Conservation (phyloP, 1,140 invertebrate genomes). For the Cotesia glomerata region DNA sequence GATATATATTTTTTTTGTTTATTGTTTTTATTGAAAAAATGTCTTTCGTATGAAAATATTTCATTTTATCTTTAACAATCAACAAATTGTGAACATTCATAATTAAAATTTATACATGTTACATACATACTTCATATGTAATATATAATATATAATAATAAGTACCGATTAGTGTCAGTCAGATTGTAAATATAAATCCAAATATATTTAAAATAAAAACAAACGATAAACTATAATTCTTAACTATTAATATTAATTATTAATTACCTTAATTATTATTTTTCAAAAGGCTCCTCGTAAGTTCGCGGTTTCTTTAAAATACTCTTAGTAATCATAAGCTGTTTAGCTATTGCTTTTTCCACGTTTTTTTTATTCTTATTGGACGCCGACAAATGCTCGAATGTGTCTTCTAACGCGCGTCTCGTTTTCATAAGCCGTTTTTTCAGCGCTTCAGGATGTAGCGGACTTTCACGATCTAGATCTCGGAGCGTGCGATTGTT, state of each 20-base stretch:
- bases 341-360: conserved; percentile 61
- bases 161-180: background rate
- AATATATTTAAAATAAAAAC: background rate
- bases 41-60: background rate
- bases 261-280: conserved; percentile 33
- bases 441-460: conserved; percentile 56
- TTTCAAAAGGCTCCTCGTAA: conserved; percentile 55
- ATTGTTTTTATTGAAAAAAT: background rate
- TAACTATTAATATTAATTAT: too few relatives aligned
- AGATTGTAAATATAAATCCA: background rate
- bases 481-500: conserved; percentile 43
- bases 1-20: background rate
- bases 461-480: conserved; percentile 50
- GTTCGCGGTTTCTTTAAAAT: conserved; percentile 59
- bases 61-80: background rate
- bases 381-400: conserved; percentile 69
- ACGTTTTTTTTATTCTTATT: conserved; percentile 63
- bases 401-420: conserved; percentile 66
- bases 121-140: too few relatives aligned
- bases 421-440: conserved; percentile 59
- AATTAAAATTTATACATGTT: background rate
- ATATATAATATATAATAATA: background rate
- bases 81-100: background rate
- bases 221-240: background rate
- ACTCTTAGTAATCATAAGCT: conserved; percentile 58